Evolutionary conservation across 2,797 vertebrate species (phyloP).

Genomic region (Odontamblyopus rebecca): DNA sequence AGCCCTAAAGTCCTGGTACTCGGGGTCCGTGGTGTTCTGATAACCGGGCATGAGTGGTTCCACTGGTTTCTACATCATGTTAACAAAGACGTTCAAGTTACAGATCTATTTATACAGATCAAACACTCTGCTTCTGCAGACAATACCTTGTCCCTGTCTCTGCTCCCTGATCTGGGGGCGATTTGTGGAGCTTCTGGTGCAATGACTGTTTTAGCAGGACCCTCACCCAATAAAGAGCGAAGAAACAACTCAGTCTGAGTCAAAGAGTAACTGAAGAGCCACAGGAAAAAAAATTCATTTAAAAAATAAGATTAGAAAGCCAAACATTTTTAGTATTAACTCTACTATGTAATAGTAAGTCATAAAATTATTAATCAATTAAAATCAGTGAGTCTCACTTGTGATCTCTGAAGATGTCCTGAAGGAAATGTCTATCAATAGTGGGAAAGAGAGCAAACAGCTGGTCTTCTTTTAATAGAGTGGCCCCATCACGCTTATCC

Average conservation of each 20-base stretch:
- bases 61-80: conserved; percentile 26
- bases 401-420: conserved; percentile 93
- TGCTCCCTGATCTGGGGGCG: conserved; percentile 73
- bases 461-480: conserved; percentile 89
- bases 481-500: conserved; percentile 84
- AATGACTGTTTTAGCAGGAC: conserved; percentile 89
- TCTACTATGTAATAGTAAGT: not conserved
- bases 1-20: conserved; percentile 90
- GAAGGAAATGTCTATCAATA: conserved; percentile 89
- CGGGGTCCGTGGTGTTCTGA: conserved; percentile 88
- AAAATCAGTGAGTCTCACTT: conserved; percentile 75
- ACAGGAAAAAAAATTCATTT: not conserved
- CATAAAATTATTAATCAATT: not conserved
- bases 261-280: conserved; percentile 84
- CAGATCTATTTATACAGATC: not conserved
- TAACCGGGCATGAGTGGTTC: conserved; percentile 55
- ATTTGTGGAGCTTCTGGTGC: conserved; percentile 81
- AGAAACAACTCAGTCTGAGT: conserved; percentile 89
- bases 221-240: conserved; percentile 85
- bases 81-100: not conserved
- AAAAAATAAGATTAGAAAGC: not conserved
- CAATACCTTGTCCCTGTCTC: conserved; percentile 71
- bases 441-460: conserved; percentile 88
- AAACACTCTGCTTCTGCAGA: not conserved
- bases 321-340: too few relatives aligned